Percentiles rank a stretch among this genome's conserved stretches.
Evolutionary conservation across 2,797 vertebrate genomes (phyloP).

Genomic region (Gallinago solitaria): DNA sequence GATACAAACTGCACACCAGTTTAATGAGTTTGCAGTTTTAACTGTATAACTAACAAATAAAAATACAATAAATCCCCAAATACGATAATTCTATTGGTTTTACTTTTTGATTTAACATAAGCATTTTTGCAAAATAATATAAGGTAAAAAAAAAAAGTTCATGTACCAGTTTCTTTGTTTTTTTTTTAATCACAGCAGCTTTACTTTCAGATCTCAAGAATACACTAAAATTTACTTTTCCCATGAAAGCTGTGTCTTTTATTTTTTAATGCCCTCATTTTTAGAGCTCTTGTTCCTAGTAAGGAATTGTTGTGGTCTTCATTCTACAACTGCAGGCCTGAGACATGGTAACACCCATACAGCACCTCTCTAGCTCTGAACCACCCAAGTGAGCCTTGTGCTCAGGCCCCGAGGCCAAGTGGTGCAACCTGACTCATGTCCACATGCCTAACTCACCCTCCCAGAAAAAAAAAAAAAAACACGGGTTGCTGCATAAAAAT

Average conservation of each 20-base stretch:
- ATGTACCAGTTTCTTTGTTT: not conserved
- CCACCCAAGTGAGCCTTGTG: not conserved
- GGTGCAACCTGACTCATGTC: slow-evolving; percentile 45
- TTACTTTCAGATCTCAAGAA: not conserved
- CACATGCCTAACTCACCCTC: slow-evolving; percentile 15
- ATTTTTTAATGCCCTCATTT: not conserved
- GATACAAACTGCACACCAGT: not conserved
- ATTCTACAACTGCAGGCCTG: not conserved
- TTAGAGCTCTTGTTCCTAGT: not conserved
- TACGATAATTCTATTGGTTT: not conserved
- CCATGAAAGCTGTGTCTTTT: not conserved
- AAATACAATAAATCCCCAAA: not conserved
- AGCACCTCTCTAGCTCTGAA: not conserved
- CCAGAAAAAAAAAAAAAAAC: not conserved
- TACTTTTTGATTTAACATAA: not conserved
- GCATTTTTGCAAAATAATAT: not conserved
- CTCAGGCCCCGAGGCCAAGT: not conserved
- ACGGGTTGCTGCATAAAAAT: not conserved
- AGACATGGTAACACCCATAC: not conserved
- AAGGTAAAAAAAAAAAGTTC: not conserved
- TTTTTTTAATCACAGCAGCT: not conserved
- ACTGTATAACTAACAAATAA: not conserved
- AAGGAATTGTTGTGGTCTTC: not conserved
- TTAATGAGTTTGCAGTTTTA: not conserved
- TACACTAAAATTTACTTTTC: not conserved